Evolutionary conservation across 2,797 vertebrate species (phyloP), one percentile per base, ranked within the genome.

Genomic region (Esox masquinongy): DNA sequence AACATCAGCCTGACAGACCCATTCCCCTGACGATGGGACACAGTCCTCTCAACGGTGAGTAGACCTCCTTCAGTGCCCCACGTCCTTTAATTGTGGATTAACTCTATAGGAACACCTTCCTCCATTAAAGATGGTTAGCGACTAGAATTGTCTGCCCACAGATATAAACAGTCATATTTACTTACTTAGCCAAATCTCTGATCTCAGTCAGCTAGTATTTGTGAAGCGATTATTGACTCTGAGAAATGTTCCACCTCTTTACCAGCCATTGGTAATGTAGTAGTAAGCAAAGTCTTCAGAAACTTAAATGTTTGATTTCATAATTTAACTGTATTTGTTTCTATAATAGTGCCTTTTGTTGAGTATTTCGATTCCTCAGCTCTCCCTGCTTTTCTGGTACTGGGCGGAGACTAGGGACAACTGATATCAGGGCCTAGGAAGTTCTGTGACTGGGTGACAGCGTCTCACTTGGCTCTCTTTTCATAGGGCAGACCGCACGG

Each of bases 11-110:
- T 0, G 96, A 97, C 80, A 93, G 95, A 7, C 93, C 93, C 0
- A 92, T 98, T 80, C 97, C 97, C 11, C 85, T 97, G 64, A 91
- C 94, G 24, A 85, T 91, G 5, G 92, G 92, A 84, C 95, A 95
- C 83, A 94, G 92, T 83, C 93, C 94, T 77, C 87, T 96, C 77
- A 94, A 95, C 6, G 91, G 98, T 99, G 88, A 97, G 97, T 96
- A 91, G 75, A 29, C 5, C 29, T 11, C 67, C 19, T 9, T 31
- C 70, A 11, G n/a, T 12, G 56, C 19, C 50, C 29, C 29, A 19
- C 9, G 39, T 14, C 50, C 39, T 59, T 9, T 56, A 8, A 56
- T n/a, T 56, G 17, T 56, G 39, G 39, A 22, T 56, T n/a, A n/a
- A 51, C 53, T 56, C 39, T 22, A 22, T 34, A 43, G 66, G 39